Percentiles rank a stretch among this genome's conserved stretches.
Conservation (phyloP, 1,140 invertebrate species). For the Mercenaria mercenaria region DNA sequence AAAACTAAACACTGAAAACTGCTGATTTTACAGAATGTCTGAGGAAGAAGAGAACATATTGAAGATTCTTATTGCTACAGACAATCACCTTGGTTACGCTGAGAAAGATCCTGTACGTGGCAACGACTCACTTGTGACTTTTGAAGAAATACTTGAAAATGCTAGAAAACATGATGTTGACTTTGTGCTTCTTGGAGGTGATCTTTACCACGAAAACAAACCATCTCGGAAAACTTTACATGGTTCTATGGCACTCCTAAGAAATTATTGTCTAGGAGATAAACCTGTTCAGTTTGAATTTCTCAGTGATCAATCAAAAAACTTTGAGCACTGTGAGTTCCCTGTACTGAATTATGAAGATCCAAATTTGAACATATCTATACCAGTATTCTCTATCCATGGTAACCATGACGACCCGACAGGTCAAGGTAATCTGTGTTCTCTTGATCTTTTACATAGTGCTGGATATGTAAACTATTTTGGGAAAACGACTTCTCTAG, state of each 20-base stretch:
- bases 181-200: slow-evolving; percentile 90
- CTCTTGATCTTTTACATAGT: slow-evolving; percentile 94
- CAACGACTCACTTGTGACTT: slow-evolving; percentile 93
- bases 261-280: slow-evolving; percentile 92
- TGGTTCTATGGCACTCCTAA: slow-evolving; percentile 91
- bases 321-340: slow-evolving; percentile 89
- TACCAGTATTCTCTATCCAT: slow-evolving; percentile 92
- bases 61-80: slow-evolving; percentile 96
- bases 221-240: slow-evolving; percentile 90
- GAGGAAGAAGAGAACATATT: slow-evolving; percentile 89
- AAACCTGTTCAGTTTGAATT: slow-evolving; percentile 90
- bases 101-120: slow-evolving; percentile 93
- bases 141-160: slow-evolving; percentile 97
- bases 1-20: too few relatives aligned
- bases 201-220: slow-evolving; percentile 87
- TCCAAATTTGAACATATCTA: slow-evolving; percentile 79
- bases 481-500: slow-evolving; percentile 84
- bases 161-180: slow-evolving; percentile 90
- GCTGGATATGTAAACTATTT: slow-evolving; percentile 94
- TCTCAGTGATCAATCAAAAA: slow-evolving; percentile 90
- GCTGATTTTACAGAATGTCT: slow-evolving; percentile 2
- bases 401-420: slow-evolving; percentile 99
- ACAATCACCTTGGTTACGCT: slow-evolving; percentile 96
- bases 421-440: slow-evolving; percentile 89
- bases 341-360: slow-evolving; percentile 96